These are phyloP conservation scores for Entelurus aequoreus DNA, from an alignment of 2,113 vertebrate species.

Conservation along the genomic window DNA sequence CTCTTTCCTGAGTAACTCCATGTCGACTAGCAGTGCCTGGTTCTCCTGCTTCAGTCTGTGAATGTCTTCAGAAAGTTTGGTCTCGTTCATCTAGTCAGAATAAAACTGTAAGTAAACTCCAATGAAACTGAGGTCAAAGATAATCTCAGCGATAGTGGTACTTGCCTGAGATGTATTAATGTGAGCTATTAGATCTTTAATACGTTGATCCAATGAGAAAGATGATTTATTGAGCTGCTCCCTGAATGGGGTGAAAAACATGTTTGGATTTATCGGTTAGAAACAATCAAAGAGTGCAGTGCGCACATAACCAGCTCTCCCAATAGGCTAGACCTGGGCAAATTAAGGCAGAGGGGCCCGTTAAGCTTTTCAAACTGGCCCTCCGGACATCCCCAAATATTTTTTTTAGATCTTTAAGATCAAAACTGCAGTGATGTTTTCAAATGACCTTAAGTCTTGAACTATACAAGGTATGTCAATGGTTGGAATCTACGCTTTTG, in stretches of 20 bases:
- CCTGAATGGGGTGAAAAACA: slow-evolving; percentile 53
- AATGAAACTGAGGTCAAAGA: not conserved
- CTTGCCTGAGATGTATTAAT: slow-evolving; percentile 75
- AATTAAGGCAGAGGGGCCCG: no score
- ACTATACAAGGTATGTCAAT: no score
- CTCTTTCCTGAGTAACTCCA: slow-evolving; percentile 80
- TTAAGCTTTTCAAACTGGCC: no score
- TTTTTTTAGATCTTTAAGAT: no score
- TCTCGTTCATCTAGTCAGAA: slow-evolving; percentile 75
- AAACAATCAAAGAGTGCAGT: not conserved
- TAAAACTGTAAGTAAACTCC: not conserved
- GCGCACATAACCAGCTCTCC: no score
- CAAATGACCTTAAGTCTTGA: no score
- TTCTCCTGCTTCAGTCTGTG: slow-evolving; percentile 81
- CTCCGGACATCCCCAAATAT: no score
- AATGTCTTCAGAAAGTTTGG: slow-evolving; percentile 73
- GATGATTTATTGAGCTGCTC: slow-evolving; percentile 73
- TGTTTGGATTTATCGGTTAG: not conserved
- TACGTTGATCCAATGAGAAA: slow-evolving; percentile 56
- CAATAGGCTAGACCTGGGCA: no score
- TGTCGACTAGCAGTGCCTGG: slow-evolving; percentile 81
- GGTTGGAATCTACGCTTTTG: no score
- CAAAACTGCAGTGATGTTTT: no score
- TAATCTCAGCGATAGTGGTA: not conserved
- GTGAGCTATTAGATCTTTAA: slow-evolving; percentile 76